Conservation (phyloP, 2,888 invertebrate genomes). For the Colletes collaris region DNA sequence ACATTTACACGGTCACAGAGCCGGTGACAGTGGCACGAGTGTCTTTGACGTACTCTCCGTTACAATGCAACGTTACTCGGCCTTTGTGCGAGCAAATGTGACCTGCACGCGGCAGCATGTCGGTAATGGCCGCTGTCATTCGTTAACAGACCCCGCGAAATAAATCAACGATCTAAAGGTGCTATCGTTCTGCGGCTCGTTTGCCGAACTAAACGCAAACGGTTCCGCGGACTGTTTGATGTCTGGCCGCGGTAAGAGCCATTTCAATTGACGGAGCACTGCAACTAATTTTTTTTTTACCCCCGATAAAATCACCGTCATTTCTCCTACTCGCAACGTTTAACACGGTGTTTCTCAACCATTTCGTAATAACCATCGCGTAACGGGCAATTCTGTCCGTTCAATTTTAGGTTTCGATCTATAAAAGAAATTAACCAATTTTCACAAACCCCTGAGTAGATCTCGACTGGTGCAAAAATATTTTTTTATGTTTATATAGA, state of each 20-base stretch:
- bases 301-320: too few relatives aligned
- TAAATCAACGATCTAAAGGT: slow-evolving; percentile 60
- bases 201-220: slow-evolving; percentile 34
- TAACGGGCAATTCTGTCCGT: too few relatives aligned
- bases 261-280: neutral
- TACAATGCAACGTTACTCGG: slow-evolving; percentile 57
- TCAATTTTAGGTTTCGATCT: too few relatives aligned
- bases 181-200: slow-evolving; percentile 47
- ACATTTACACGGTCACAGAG: slow-evolving; percentile 64
- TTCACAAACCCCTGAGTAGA: too few relatives aligned
- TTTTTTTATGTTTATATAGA: too few relatives aligned
- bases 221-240: slow-evolving; percentile 2
- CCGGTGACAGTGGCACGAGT: slow-evolving; percentile 61
- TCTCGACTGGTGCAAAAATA: too few relatives aligned
- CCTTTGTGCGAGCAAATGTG: slow-evolving; percentile 63
- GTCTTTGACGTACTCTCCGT: slow-evolving; percentile 71
- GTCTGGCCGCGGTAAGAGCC: neutral
- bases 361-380: too few relatives aligned
- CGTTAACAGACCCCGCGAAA: slow-evolving; percentile 55
- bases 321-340: too few relatives aligned
- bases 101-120: slow-evolving; percentile 56
- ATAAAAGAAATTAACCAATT: too few relatives aligned
- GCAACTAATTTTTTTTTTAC: neutral
- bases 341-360: too few relatives aligned
- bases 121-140: slow-evolving; percentile 59